Base-by-base conservation (phyloP, 2,888 invertebrate species). In the Bombylius discolor region DNA sequence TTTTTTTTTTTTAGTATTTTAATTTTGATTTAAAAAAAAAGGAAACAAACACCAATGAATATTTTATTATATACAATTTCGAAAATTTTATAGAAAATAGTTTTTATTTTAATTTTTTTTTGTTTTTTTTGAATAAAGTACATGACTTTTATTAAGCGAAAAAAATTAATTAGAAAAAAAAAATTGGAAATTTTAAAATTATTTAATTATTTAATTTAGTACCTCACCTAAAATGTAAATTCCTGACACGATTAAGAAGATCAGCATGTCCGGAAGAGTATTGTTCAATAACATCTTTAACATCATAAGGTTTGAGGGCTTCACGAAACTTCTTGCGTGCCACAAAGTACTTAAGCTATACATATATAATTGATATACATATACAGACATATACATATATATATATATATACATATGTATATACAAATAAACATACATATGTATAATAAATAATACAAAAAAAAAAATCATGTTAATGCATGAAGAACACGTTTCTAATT, bases 201-300 rank as follows among this genome's bases (percentile, higher is more conserved):
- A 23, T 23, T 23, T 23, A 23, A 23, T 23, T 23, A 23, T 23
- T 23, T 23, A 23, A 23, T 23, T 23, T 23, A 23, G 23, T 42
- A 42, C 51, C 80, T 79, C 81, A 83, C 83, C 89, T 86, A 80
- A 82, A 82, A 76, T 91, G 90, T 67, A 91, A 80, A 77, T 83
- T 87, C 81, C 89, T 89, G 73, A 89, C 88, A 76, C 91, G 79
- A 72, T 87, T 86, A 71, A 91, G 82, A 74, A 92, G 84, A 77
- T 92, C 91, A 63, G 90, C 87, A 76, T 89, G 89, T 70, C 85
- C 85, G 66, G 89, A 88, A 60, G 89, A 89, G 78, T 90, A 91
- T 77, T 92, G 91, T 76, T 92, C 91, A 76, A 92, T 91, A 74
- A 92, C 91, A 78, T 92, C 92, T 80, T 91, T 92, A 71, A 92